These are phyloP conservation scores for Cheumatopsyche charites DNA, from an alignment of 1,140 invertebrate genomes.

Conservation along the genomic window DNA sequence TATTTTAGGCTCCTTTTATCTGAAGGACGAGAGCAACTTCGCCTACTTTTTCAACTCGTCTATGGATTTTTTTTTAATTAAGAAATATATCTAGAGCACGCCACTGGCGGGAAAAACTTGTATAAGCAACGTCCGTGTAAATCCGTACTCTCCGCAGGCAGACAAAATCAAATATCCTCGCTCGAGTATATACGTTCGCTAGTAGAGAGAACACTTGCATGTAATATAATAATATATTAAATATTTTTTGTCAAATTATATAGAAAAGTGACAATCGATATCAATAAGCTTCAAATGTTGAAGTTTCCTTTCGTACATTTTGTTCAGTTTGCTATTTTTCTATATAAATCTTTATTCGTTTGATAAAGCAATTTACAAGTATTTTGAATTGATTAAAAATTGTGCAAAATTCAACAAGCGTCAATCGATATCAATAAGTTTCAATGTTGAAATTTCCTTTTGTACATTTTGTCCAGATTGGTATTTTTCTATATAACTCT, in stretches of 20 bases:
- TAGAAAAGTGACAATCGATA: too few relatives aligned
- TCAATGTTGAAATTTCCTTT: too few relatives aligned
- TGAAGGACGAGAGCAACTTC: neutral
- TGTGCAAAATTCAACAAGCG: too few relatives aligned
- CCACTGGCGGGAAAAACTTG: conserved; percentile 28
- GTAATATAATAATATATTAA: neutral
- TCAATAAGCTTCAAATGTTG: too few relatives aligned
- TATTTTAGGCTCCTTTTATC: conserved; percentile 15
- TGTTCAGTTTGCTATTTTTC: too few relatives aligned
- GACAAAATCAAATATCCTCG: conserved; percentile 42
- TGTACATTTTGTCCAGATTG: too few relatives aligned
- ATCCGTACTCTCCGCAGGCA: conserved; percentile 41
- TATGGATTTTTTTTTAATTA: conserved; percentile 25
- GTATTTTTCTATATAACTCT: too few relatives aligned
- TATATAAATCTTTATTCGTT: too few relatives aligned
- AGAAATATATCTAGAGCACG: conserved; percentile 24
- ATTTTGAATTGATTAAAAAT: too few relatives aligned
- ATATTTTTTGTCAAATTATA: neutral
- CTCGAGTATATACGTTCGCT: conserved; percentile 30
- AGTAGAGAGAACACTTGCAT: neutral
- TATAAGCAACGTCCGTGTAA: conserved; percentile 37
- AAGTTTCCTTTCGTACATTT: too few relatives aligned
- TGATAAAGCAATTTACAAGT: too few relatives aligned
- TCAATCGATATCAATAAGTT: too few relatives aligned
- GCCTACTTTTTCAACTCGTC: conserved; percentile 12